Evolutionary conservation across 1,140 invertebrate species (phyloP).

Genomic region (Apocrypta bakeri): DNA sequence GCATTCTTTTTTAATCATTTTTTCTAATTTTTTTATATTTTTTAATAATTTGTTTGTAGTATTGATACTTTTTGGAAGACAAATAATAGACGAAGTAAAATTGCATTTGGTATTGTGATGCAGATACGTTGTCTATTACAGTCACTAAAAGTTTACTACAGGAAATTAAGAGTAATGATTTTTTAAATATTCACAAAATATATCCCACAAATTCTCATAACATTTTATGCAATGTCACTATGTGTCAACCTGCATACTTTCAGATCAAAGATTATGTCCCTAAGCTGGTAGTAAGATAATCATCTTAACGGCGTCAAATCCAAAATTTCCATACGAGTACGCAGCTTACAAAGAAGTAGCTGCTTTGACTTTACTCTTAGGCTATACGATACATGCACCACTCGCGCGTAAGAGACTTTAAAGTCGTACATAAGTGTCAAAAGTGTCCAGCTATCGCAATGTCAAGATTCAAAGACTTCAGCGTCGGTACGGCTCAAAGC

Average conservation of each 20-base stretch:
- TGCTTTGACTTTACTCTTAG: slow-evolving; percentile 36
- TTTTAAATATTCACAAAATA: neutral
- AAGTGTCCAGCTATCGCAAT: neutral
- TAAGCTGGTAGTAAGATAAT: neutral
- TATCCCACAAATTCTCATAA: neutral
- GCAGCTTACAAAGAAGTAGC: neutral
- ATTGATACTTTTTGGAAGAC: too few species aligned
- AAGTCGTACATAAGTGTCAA: slow-evolving; percentile 12
- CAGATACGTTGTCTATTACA: too few species aligned
- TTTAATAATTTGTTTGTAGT: too few species aligned
- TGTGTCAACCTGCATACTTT: neutral
- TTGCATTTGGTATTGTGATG: too few species aligned
- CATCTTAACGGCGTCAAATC: slow-evolving; percentile 14
- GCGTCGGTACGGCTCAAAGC: slow-evolving; percentile 19
- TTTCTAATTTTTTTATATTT: too few species aligned
- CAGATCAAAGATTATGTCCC: neutral
- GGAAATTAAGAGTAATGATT: too few species aligned
- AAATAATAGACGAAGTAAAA: too few species aligned
- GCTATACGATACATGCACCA: neutral
- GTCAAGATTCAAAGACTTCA: slow-evolving; percentile 33
- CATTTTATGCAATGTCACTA: neutral
- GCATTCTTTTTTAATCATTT: neutral
- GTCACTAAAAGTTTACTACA: too few species aligned
- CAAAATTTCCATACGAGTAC: neutral
- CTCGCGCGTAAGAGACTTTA: slow-evolving; percentile 30